Base-by-base conservation (phyloP, 2,888 invertebrate genomes). In the Lochmaea crataegi region DNA sequence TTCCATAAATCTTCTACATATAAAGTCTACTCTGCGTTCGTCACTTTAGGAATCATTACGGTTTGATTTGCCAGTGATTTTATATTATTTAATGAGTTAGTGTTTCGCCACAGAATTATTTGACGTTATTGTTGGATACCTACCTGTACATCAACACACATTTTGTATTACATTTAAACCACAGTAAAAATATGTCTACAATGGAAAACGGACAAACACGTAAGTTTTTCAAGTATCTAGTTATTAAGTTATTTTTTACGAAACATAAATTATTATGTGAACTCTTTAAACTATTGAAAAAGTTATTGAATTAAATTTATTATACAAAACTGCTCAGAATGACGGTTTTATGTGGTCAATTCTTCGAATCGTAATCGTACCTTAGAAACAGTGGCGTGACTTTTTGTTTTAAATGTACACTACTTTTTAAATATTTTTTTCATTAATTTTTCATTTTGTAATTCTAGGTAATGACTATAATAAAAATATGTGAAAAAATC, bases 171-270 rank as follows among this genome's bases (percentile, higher is more conserved):
- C n/a, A 16, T 38, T 38, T 38, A 4, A 12, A n/a, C 32, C 32
- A 9, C n/a, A 16, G 32, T 2, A 60, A n/a, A 10, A 38, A 60
- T 38, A 26, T n/a, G 38, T 53, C 53, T 60, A n/a, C 60, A 18
- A 26, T 57, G 38, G 38, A 60, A 60, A 60, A 60, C 38, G 60
- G 60, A 60, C 32, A 60, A 60, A 32, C 18, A 60, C n/a, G 60
- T 60, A 60, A 60, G 60, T 60, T 38, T 38, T 38, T 38, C 4
- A 56, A 45, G 4, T 12, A 45, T 45, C 2, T 56, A 22, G 3
- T 56, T 9, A 18, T 7, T 38, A 38, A 38, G 9, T 7, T 1
- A 1, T 38, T 38, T 38, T 38, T 38, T 38, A 9, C 7, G 9
- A 38, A 38, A 38, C n/a, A 10, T 38, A 60, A 60, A 38, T 60